Conservation (phyloP, 2,797 vertebrate genomes). For the Peromyscus attwateri region DNA sequence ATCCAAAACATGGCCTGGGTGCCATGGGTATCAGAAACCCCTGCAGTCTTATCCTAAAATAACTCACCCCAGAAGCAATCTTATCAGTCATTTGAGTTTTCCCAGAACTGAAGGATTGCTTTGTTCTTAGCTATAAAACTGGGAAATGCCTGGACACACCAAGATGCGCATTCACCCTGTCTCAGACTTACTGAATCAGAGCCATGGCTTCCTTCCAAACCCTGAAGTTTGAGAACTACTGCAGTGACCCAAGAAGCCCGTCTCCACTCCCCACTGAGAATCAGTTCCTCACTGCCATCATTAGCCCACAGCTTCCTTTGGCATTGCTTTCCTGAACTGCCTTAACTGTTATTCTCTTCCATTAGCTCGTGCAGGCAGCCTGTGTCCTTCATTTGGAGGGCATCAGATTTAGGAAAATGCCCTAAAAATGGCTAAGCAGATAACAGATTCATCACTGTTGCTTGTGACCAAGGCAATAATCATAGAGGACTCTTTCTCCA, state of each 20-base stretch:
- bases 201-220: constrained; percentile 38
- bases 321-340: constrained; percentile 17
- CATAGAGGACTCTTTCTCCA: constrained; percentile 11
- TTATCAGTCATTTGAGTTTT: constrained; percentile 25
- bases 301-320: background rate
- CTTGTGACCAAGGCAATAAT: background rate
- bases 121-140: constrained; percentile 20
- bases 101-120: background rate
- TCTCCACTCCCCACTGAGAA: background rate
- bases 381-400: constrained; percentile 21
- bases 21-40: background rate
- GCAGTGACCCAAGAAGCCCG: background rate
- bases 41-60: constrained; percentile 41
- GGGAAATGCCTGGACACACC: background rate
- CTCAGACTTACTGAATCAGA: constrained; percentile 22
- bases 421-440: constrained; percentile 23
- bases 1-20: constrained; percentile 36
- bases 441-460: constrained; percentile 41
- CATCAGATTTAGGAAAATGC: background rate
- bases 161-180: background rate
- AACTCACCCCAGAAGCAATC: background rate
- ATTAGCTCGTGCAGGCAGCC: background rate
- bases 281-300: background rate
- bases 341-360: constrained; percentile 33
- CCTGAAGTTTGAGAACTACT: constrained; percentile 42